Evolutionary conservation across 2,888 invertebrate species (phyloP), one percentile per base, ranked within the genome.

Genomic region (Thera obeliscata): DNA sequence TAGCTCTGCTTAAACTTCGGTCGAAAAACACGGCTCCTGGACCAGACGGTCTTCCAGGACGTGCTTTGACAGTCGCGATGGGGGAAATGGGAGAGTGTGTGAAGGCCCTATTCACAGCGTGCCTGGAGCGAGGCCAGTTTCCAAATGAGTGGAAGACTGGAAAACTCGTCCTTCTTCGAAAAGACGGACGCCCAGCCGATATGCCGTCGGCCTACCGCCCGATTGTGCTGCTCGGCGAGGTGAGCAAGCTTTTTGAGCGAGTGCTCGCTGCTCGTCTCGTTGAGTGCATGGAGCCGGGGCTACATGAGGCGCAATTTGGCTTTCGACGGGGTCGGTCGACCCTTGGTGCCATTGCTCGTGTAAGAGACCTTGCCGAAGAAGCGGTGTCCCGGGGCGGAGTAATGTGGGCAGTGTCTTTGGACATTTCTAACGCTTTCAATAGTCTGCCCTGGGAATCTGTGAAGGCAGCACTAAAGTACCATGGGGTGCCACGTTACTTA

Each of bases 101-200:
- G 11, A 11, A 11, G 48, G 48, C 48, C 48, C 48, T 48, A n/a
- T 48, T 48, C 5, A 48, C 48, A n/a, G 48, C 48, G 48, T 48
- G 48, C 5, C 48, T 48, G 48, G 48, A 48, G n/a, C 48, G 48
- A 48, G 48, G 48, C n/a, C 48, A 48, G 48, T 48, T 48, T 48
- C 48, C 48, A n/a, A 9, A 46, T 6, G 46, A 6, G 8, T 46
- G 46, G 46, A 46, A 46, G 8, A 46, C 46, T 46, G 46, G 46
- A 46, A 46, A 46, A 8, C 46, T 46, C 4, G 46, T 46, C 6
- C 46, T 46, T 4, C 46, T 46, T 46, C 46, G 46, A 9, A 46
- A 46, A 46, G 46, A 46, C 8, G 46, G 46, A 8, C 46, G 46
- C 46, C 46, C 46, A 8, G 46, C 46, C 2, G 46, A 46, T 46